Base-by-base conservation (phyloP, 2,888 invertebrate species). In the Homarus gammarus region DNA sequence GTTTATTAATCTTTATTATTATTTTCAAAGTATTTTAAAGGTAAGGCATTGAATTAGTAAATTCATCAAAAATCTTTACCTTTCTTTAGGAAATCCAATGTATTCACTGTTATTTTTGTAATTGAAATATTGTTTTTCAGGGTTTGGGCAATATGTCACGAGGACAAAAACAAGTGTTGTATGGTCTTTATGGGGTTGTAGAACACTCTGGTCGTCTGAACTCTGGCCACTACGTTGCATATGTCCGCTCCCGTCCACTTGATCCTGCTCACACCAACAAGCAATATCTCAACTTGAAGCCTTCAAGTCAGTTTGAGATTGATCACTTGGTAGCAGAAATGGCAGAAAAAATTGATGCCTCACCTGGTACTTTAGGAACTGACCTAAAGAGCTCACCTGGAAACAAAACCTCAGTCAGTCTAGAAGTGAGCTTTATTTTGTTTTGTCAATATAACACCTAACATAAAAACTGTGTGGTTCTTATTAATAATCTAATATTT, bases 161-260 rank as follows among this genome's bases (percentile, higher is more conserved):
- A 68, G 89, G 89, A 15, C 87, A 90, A 79, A 83, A 68, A 15
- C 90, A 95, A 93, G 94, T 98, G 64, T 94, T 97, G 44, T 99
- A 99, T 94, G 96, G 98, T 0, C 94, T 99, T 84, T 99, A 98
- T 93, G 99, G 98, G 0, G 96, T 99, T 0, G 99, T 99, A 2
- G 98, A 98, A 93, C 99, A 99, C 93, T 96, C 97, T 84, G 99
- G 99, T 0, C 96, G 97, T 3, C 96, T 99, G 94, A 96, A 97
- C 93, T 97, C 98, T 56, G 97, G 97, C 40, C 97, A 97, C 93
- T 99, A 99, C 93, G 97, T 98, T 0, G 98, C 99, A 8, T 99
- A 98, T 93, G 97, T 99, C 1, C 98, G 98, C 95, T 97, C 97
- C 83, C 93, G 94, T 68, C 87, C 90, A 18, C 72, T 90, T 1